Conservation (phyloP, 2,113 vertebrate genomes). For the Etia nguti region DNA sequence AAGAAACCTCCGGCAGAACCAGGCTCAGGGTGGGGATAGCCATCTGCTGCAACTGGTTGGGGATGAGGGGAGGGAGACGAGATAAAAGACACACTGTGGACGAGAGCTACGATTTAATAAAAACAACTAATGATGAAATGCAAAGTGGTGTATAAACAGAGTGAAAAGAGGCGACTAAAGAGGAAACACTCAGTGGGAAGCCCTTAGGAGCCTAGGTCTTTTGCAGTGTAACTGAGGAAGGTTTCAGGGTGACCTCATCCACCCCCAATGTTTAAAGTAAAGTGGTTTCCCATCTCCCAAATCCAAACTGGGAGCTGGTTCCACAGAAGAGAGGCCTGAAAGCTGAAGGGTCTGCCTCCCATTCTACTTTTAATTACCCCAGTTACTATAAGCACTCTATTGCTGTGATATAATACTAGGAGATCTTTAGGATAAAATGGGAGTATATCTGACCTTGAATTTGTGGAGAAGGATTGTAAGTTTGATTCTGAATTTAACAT, state of each 20-base stretch:
- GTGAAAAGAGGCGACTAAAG: background rate
- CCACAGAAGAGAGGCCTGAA: background rate
- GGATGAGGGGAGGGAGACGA: background rate
- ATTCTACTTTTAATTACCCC: background rate
- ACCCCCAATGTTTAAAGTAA: background rate
- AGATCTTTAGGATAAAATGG: background rate
- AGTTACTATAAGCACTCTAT: background rate
- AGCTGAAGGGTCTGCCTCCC: background rate
- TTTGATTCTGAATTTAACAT: background rate
- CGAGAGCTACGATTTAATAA: background rate
- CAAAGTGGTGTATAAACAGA: background rate
- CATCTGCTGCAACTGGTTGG: background rate
- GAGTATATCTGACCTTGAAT: background rate
- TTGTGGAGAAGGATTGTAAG: background rate
- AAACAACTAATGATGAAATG: background rate
- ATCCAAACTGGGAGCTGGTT: background rate
- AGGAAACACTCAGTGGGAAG: background rate
- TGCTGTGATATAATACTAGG: background rate
- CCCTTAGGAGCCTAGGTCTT: background rate
- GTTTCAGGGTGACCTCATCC: background rate
- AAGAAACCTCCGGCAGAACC: background rate
- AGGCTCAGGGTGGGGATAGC: background rate
- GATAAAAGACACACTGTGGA: background rate
- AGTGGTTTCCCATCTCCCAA: background rate
- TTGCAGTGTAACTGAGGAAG: background rate